A percentile compares a stretch with the other conserved stretches of the same genome.
These are phyloP conservation scores for Helicoverpa armigera DNA, from an alignment of 1,140 invertebrate species.

Conservation along the genomic window DNA sequence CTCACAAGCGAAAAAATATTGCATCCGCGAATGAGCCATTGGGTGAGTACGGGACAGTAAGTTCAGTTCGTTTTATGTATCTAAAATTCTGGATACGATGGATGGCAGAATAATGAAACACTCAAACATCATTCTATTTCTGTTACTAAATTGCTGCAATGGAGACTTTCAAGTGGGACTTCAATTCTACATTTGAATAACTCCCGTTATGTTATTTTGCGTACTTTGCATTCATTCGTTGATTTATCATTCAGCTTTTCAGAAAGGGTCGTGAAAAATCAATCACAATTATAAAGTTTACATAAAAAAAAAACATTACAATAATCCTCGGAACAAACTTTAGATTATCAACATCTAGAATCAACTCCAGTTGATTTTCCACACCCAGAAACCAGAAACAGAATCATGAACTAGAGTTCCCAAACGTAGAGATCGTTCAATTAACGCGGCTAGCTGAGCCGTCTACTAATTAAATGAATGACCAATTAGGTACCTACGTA, in stretches of 20 bases:
- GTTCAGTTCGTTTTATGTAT: not conserved
- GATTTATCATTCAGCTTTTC: too few relatives aligned
- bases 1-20: conserved; percentile 43
- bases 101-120: too few relatives aligned
- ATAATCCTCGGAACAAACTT: too few relatives aligned
- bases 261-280: too few relatives aligned
- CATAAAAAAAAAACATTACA: too few relatives aligned
- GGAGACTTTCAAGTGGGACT: too few relatives aligned
- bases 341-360: not conserved
- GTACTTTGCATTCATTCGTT: too few relatives aligned
- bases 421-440: conserved; percentile 38
- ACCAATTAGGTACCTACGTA: conserved; percentile 34
- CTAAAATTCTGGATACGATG: not conserved
- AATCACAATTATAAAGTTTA: too few relatives aligned
- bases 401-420: conserved; percentile 14
- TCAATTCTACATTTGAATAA: too few relatives aligned
- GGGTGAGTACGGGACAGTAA: not conserved
- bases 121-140: too few relatives aligned
- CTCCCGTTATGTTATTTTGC: too few relatives aligned
- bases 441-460: conserved; percentile 21
- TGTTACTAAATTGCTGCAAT: too few relatives aligned
- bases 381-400: not conserved
- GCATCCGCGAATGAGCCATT: conserved; percentile 25
- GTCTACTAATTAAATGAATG: conserved; percentile 41
- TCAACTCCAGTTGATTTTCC: not conserved